phyloP scores from a whole-genome alignment of 2,113 vertebrate genomes.

The Rutilus rutilus region DNA sequence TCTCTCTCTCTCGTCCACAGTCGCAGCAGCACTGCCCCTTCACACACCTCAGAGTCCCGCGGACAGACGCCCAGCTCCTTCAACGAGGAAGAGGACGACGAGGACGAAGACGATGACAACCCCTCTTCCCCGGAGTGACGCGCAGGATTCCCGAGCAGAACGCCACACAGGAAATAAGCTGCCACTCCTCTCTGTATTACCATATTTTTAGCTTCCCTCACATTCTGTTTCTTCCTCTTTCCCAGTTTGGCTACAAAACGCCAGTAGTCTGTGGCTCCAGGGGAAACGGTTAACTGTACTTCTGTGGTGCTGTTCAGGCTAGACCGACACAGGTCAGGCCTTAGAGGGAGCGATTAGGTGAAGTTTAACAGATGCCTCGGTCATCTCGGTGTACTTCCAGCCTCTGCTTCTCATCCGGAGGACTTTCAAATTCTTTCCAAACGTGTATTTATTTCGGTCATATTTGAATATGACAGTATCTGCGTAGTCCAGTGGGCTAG shows the following conservation, averaged over 20 bases:
- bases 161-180: conserved; percentile 57
- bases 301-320: conserved; percentile 40
- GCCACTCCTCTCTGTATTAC: conserved; percentile 51
- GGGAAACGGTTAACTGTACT: conserved; percentile 12
- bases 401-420: background rate
- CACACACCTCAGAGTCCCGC: conserved; percentile 79
- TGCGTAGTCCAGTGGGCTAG: conserved; percentile 18
- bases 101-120: conserved; percentile 75
- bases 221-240: conserved; percentile 11
- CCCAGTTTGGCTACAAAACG: background rate
- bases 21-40: conserved; percentile 76
- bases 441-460: conserved; percentile 45
- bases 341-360: background rate
- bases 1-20: conserved; percentile 68
- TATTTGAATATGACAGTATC: conserved; percentile 32
- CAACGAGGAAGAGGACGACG: conserved; percentile 81
- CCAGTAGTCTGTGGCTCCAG: background rate
- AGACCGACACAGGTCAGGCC: conserved; percentile 32
- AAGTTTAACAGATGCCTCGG: conserved; percentile 24
- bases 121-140: conserved; percentile 84
- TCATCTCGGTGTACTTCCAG: background rate
- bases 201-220: conserved; percentile 45
- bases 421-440: conserved; percentile 49
- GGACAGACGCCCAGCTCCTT: conserved; percentile 85
- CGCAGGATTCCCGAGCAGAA: conserved; percentile 10